Percentiles rank a stretch among this genome's conserved stretches.
Conservation (phyloP, 2,797 vertebrate genomes). For the Numenius phaeopus region DNA sequence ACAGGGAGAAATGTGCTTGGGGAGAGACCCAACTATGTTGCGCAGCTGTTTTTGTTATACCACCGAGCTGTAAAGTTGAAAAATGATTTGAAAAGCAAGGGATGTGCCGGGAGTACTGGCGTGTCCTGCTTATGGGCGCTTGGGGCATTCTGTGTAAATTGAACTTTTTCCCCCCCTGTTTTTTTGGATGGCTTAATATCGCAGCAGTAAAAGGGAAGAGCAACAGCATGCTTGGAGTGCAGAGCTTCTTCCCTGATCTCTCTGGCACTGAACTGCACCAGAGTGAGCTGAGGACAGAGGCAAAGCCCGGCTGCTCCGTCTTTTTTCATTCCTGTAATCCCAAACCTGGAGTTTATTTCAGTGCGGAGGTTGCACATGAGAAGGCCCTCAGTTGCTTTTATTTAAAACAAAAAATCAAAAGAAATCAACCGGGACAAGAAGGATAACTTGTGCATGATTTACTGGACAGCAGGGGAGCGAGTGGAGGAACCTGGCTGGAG, state of each 20-base stretch:
- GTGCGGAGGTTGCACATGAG: neutral
- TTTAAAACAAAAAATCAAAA: neutral
- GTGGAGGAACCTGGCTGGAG: neutral
- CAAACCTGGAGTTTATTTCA: slow-evolving; percentile 27
- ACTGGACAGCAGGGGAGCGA: neutral
- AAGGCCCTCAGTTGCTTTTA: neutral
- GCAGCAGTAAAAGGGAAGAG: slow-evolving; percentile 58
- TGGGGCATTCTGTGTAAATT: slow-evolving; percentile 62
- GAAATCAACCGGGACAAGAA: accelerated
- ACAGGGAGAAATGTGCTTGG: neutral
- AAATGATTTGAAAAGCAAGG: slow-evolving; percentile 30
- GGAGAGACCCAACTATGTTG: neutral
- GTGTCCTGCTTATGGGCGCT: neutral
- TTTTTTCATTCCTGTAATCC: slow-evolving; percentile 54
- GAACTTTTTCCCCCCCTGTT: neutral
- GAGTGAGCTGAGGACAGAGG: slow-evolving; percentile 66
- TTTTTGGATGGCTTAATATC: slow-evolving; percentile 49
- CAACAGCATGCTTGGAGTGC: slow-evolving; percentile 23
- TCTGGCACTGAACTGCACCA: slow-evolving; percentile 41
- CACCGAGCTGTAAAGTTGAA: slow-evolving; percentile 43
- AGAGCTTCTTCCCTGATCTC: slow-evolving; percentile 6
- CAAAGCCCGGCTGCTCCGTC: slow-evolving; percentile 3
- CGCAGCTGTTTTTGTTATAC: slow-evolving; percentile 71
- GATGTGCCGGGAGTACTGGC: slow-evolving; percentile 4
- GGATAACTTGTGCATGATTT: neutral